Evolutionary conservation across 92 coral and sea anemone genomes (phyloP).

Genomic region (Zoanthus gigantus): DNA sequence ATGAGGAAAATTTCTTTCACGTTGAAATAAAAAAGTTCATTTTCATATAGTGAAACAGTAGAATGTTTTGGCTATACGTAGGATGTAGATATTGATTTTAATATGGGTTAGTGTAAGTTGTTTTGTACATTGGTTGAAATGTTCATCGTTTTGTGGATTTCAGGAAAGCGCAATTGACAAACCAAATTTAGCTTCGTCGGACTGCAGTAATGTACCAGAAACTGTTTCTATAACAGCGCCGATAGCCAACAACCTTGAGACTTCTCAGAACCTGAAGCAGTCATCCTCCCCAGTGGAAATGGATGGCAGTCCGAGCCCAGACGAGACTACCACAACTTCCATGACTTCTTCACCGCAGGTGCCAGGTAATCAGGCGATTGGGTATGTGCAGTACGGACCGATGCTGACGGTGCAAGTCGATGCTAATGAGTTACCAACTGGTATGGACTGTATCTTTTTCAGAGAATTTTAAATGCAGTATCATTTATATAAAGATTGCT

Average conservation of each 20-base stretch:
- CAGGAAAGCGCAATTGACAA: conserved; percentile 32
- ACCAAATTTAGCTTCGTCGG: background rate
- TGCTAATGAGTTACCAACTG: conserved; percentile 29
- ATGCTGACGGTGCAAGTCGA: conserved; percentile 9
- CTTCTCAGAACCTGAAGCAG: conserved; percentile 17
- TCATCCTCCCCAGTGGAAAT: conserved; percentile 20
- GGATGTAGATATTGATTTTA: background rate
- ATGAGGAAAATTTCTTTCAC: too few relatives aligned
- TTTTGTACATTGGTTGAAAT: background rate
- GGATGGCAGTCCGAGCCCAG: conserved; percentile 26
- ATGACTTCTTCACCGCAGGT: conserved; percentile 19
- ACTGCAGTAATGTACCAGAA: conserved; percentile 1
- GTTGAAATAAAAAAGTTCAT: too few relatives aligned
- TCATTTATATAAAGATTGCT: background rate
- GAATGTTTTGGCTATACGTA: too few relatives aligned
- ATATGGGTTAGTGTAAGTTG: background rate
- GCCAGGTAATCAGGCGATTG: conserved; percentile 10
- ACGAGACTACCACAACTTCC: background rate
- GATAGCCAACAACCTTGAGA: conserved; percentile 10
- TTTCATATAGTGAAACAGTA: too few relatives aligned
- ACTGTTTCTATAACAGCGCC: background rate
- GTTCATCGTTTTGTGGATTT: background rate
- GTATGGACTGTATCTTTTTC: background rate
- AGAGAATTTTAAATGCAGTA: background rate
- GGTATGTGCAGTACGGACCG: background rate